Evolutionary conservation across 1,140 invertebrate species (phyloP).

Genomic region (Andricus grossulariae): DNA sequence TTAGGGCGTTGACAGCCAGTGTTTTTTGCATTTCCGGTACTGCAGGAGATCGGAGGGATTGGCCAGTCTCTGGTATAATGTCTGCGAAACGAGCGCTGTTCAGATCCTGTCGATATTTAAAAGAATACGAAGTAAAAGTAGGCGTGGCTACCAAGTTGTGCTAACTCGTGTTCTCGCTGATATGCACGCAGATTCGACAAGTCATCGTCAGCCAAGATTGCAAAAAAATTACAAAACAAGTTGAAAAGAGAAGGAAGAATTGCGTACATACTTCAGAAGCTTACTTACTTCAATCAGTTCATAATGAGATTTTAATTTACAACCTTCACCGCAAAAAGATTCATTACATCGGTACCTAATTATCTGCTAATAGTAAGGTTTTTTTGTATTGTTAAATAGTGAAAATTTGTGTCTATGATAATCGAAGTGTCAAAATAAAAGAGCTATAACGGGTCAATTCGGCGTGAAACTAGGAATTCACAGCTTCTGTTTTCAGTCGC

Average conservation of each 20-base stretch:
- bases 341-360: too few species aligned
- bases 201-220: not conserved
- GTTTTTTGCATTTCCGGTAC: conserved; percentile 23
- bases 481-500: conserved; percentile 24
- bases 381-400: too few species aligned
- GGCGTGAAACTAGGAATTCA: not conserved
- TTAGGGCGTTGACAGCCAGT: not conserved
- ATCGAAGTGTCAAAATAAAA: too few species aligned
- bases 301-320: too few species aligned
- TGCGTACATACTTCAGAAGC: not conserved
- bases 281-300: not conserved
- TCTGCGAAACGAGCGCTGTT: conserved; percentile 60
- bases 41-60: conserved; percentile 25
- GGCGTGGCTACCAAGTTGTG: conserved; percentile 57
- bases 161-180: conserved; percentile 34
- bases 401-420: too few species aligned
- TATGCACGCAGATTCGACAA: conserved; percentile 26
- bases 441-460: too few species aligned
- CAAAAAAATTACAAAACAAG: not conserved
- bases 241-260: not conserved
- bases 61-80: conserved; percentile 56
- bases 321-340: too few species aligned
- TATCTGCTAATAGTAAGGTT: too few species aligned
- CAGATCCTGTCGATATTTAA: conserved; percentile 65
- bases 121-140: conserved; percentile 69